phyloP scores from a whole-genome alignment of 2,888 invertebrate species.

The Cepaea hortensis region DNA sequence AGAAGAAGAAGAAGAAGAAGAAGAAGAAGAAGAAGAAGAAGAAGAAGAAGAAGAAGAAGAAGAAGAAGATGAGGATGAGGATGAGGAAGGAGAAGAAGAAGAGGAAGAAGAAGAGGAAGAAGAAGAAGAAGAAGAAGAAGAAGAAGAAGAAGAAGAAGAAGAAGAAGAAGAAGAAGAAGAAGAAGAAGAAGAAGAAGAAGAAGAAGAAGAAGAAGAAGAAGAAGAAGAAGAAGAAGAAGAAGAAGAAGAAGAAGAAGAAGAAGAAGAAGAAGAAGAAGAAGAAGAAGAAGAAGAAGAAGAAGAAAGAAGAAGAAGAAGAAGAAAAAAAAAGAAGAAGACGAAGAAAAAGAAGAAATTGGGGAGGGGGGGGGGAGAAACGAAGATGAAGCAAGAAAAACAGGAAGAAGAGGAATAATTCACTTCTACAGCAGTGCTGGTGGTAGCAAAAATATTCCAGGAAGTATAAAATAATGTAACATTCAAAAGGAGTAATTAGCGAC shows the following conservation, averaged over 20 bases:
- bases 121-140: background rate
- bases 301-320: background rate
- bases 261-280: background rate
- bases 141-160: background rate
- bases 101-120: background rate
- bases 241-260: background rate
- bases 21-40: slow-evolving; percentile 15
- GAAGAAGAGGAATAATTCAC: no score
- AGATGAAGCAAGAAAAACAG: no score
- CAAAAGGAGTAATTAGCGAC: no score
- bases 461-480: background rate
- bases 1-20: slow-evolving; percentile 1
- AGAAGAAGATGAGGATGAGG: background rate
- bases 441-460: background rate
- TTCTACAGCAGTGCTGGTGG: background rate
- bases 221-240: background rate
- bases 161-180: background rate
- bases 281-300: background rate
- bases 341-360: background rate
- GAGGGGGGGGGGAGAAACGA: background rate
- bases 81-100: background rate
- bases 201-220: background rate
- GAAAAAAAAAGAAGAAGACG: background rate
- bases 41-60: background rate
- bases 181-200: slow-evolving; percentile 9